A percentile compares a stretch with the other conserved stretches of the same genome.
Evolutionary conservation across 2,797 vertebrate species (phyloP).

Genomic region (Paedocypris micromegethes): DNA sequence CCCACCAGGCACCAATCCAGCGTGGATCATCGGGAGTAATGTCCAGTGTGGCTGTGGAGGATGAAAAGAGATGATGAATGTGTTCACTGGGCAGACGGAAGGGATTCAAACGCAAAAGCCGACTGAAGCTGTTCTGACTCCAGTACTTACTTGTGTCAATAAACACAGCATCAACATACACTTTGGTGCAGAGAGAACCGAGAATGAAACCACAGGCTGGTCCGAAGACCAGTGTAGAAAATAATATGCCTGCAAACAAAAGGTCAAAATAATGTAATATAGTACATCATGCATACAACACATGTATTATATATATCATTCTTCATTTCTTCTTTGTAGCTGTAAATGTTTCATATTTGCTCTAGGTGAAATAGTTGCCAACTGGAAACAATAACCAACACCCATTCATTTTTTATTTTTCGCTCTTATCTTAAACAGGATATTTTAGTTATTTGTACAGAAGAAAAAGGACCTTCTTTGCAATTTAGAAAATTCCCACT

Average conservation of each 20-base stretch:
- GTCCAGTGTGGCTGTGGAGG: conserved; percentile 75
- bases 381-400: no score
- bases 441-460: no score
- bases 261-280: neutral
- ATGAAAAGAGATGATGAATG: conserved; percentile 13
- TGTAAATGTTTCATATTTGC: no score
- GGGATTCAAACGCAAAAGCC: no score
- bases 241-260: conserved; percentile 84
- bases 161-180: conserved; percentile 96
- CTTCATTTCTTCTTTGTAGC: no score
- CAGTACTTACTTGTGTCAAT: conserved; percentile 85
- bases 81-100: neutral
- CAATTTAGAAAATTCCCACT: no score
- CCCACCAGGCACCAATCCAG: conserved; percentile 99
- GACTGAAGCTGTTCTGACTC: neutral
- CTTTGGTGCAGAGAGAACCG: conserved; percentile 98
- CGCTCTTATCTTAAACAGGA: no score
- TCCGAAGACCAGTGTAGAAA: conserved; percentile 96
- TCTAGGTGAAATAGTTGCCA: no score
- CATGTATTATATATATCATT: no score
- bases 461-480: no score
- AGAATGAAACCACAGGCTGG: conserved; percentile 98
- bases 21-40: conserved; percentile 93
- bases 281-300: neutral
- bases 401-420: no score